A percentile compares a stretch with the other conserved stretches of the same genome.
These are phyloP conservation scores for Oxystoma pomonae DNA, from an alignment of 2,888 invertebrate genomes.

Conservation along the genomic window DNA sequence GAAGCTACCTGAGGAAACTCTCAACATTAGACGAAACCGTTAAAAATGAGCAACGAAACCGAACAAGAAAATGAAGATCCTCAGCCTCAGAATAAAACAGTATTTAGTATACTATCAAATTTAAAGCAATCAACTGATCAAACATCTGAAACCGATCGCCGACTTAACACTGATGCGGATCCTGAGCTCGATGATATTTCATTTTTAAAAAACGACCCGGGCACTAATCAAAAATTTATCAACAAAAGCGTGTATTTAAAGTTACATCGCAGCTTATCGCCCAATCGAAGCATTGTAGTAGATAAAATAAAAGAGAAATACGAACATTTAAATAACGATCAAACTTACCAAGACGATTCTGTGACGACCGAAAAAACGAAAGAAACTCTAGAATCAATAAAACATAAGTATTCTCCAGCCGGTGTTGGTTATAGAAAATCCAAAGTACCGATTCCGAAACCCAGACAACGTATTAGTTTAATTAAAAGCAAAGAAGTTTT, in stretches of 20 bases:
- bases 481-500: slow-evolving; percentile 15
- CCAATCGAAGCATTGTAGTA: slow-evolving; percentile 26
- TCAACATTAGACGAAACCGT: not conserved
- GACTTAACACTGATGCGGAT: not conserved
- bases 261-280: slow-evolving; percentile 31
- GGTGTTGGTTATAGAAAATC: slow-evolving; percentile 36
- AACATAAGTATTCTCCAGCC: slow-evolving; percentile 37
- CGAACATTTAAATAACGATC: slow-evolving; percentile 19
- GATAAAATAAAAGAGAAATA: slow-evolving; percentile 31
- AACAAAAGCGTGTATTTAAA: slow-evolving; percentile 34
- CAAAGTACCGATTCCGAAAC: slow-evolving; percentile 25
- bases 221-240: slow-evolving; percentile 26
- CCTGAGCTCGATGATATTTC: slow-evolving; percentile 24
- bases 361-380: slow-evolving; percentile 11
- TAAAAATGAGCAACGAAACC: not conserved
- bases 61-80: not conserved
- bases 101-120: slow-evolving; percentile 21
- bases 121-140: slow-evolving; percentile 4
- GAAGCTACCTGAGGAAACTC: not conserved
- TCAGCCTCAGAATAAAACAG: slow-evolving; percentile 13
- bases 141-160: slow-evolving; percentile 7
- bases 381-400: slow-evolving; percentile 25
- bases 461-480: slow-evolving; percentile 17
- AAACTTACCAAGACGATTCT: slow-evolving; percentile 9
- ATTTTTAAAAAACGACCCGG: slow-evolving; percentile 26